Base-by-base conservation (phyloP, 2,888 invertebrate genomes). In the Drosophila maculinotata region DNA sequence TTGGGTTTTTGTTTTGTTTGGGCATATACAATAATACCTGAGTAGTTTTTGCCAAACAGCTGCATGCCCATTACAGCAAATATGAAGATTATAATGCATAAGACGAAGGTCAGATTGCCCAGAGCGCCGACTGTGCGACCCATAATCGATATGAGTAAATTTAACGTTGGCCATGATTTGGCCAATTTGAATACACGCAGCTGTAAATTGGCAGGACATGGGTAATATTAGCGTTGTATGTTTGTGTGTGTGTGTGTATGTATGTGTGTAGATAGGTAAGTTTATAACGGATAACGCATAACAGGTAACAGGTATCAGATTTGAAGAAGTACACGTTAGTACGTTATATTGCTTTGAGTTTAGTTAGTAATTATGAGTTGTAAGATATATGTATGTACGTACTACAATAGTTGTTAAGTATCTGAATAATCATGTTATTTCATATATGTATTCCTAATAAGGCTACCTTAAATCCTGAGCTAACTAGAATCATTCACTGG, bases 41-140 rank as follows among this genome's bases (percentile, higher is more conserved):
- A 94, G 91, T 98, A 98, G 93, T 97, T 97, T 92, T 97, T 96
- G 89, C 98, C 98, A 93, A 99, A 99, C 89, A 99, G 94, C 93
- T 99, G 98, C 97, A 99, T 99, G 91, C 99, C 99, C 98, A 99
- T 98, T 90, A 99, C 98, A 93, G 99, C 99, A 93, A 99, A 99
- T 93, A 99, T 99, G 94, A 99, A 99, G 94, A 99, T 98, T 93
- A 99, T 98, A 93, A 99, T 99, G 92, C 97, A 97, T 92, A 99
- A 94, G 90, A 99, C 98, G 94, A 99, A 98, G 90, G 98, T 98
- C 93, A 99, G 94, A 94, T 99, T 99, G 94, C 97, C 98, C 93
- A 99, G 94, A 91, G 98, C 99, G 92, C 98, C 98, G 94, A 99
- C 96, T 76, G 99, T 98, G 93, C 98, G 95, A 90, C 98, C 98